These are phyloP conservation scores for Lasioglossum leucozonium DNA, from an alignment of 2,888 invertebrate species.

Conservation along the genomic window DNA sequence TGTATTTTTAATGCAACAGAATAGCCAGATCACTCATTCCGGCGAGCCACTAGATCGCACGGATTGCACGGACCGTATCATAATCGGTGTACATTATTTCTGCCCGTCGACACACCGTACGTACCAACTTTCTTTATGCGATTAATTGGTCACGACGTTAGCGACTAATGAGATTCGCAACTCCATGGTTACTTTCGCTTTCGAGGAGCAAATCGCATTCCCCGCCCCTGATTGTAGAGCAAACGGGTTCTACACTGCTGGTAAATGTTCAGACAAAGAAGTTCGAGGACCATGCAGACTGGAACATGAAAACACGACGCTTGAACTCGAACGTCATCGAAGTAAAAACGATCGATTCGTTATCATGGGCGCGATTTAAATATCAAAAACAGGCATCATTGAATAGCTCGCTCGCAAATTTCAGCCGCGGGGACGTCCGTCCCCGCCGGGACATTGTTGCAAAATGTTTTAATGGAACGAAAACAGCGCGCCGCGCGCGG, in stretches of 20 bases:
- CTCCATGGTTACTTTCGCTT: neutral
- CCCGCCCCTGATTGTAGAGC: neutral
- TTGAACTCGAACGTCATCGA: too few species aligned
- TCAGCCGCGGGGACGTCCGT: neutral
- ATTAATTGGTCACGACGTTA: neutral
- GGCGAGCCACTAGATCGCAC: neutral
- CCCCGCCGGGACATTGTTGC: neutral
- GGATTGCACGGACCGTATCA: neutral
- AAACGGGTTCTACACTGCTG: too few species aligned
- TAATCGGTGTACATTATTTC: neutral
- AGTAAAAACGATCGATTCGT: neutral
- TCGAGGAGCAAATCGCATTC: too few species aligned
- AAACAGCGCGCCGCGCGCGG: neutral
- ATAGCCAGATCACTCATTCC: neutral
- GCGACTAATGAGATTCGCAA: neutral
- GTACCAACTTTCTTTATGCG: too few species aligned
- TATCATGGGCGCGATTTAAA: neutral
- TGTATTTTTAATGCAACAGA: slow-evolving; percentile 8
- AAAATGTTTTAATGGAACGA: slow-evolving; percentile 11
- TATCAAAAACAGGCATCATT: neutral
- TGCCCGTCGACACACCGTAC: neutral
- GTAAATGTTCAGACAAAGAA: too few species aligned
- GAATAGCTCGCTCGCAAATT: neutral
- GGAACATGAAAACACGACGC: too few species aligned
- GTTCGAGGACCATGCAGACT: too few species aligned